These are phyloP conservation scores for Ptychoptera albimana DNA, from an alignment of 2,888 invertebrate genomes.

Conservation along the genomic window DNA sequence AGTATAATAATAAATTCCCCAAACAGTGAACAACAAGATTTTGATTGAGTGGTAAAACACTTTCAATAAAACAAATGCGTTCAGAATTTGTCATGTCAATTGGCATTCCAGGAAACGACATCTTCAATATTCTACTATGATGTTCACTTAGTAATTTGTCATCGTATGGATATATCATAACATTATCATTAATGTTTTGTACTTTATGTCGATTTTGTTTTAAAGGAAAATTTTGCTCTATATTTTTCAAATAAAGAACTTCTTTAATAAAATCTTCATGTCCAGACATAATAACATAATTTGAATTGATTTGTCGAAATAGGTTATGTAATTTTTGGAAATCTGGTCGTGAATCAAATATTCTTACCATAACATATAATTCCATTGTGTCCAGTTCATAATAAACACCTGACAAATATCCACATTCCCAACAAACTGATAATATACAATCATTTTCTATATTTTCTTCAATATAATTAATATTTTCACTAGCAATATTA, in stretches of 20 bases:
- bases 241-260: slow-evolving; percentile 6
- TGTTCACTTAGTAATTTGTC: slow-evolving; percentile 7
- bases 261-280: slow-evolving; percentile 9
- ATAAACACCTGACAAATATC: slow-evolving; percentile 9
- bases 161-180: slow-evolving; percentile 9
- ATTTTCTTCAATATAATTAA: too few species aligned
- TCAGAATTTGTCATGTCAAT: slow-evolving; percentile 5
- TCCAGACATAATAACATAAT: slow-evolving; percentile 10
- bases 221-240: slow-evolving; percentile 6
- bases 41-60: slow-evolving; percentile 12
- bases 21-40: slow-evolving; percentile 9
- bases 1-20: slow-evolving; percentile 12
- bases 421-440: slow-evolving; percentile 12
- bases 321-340: slow-evolving; percentile 10
- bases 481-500: too few species aligned
- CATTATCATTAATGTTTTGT: not conserved
- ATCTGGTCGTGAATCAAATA: slow-evolving; percentile 11
- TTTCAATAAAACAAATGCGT: slow-evolving; percentile 10
- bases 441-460: slow-evolving; percentile 7
- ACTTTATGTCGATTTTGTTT: slow-evolving; percentile 6
- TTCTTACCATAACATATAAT: slow-evolving; percentile 10
- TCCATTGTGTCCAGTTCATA: slow-evolving; percentile 12
- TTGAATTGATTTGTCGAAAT: slow-evolving; percentile 11
- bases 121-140: slow-evolving; percentile 8
- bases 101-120: slow-evolving; percentile 11